Base-by-base conservation (phyloP, 2,888 invertebrate genomes). In the Zygogramma bicolorata region DNA sequence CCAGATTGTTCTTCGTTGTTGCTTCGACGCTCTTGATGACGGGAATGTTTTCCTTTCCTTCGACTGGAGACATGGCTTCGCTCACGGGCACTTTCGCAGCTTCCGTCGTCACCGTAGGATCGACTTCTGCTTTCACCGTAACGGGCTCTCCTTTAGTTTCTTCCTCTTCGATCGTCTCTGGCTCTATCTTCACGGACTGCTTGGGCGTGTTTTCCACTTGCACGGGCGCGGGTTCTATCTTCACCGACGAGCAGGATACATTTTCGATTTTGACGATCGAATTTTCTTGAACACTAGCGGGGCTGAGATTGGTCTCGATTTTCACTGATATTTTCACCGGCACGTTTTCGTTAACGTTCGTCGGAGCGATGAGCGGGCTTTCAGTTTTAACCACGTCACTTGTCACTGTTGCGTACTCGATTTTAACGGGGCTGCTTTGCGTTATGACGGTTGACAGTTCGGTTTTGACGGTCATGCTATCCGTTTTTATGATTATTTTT, bases 1-100 rank as follows among this genome's bases (percentile, higher is more conserved):
- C 79, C 10, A 75, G 59, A 53, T 73, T 75, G 49, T 70, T 76
- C 25, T 73, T 46, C 67, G 62, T 71, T 40, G 71, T 66, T 13
- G 76, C 71, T 60, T 79, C 81, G 5, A 76, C 76, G 1, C 81
- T 77, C 76, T 84, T 87, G 72, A 86, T 86, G 3, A 88, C 77
- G 0, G 90, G 90, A 59, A 90, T 89, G 81, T 90, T 90, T 80
- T 90, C 90, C 77, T 90, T 90, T 60, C 89, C 89, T 79, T 90
- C 89, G 1, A 88, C 87, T 38, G 88, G 83, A 22, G 88, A 84
- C 20, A 82, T 84, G 34, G 86, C 85, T 75, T 88, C 87, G 65
- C 88, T 88, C n/a, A 87, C 86, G 3, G 85, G 84, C 8, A 87
- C 85, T 34, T 87, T 88, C 27, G 59, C 58, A 20, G 86, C 87